phyloP scores from a whole-genome alignment of 2,888 invertebrate species.

The Noctua janthina region DNA sequence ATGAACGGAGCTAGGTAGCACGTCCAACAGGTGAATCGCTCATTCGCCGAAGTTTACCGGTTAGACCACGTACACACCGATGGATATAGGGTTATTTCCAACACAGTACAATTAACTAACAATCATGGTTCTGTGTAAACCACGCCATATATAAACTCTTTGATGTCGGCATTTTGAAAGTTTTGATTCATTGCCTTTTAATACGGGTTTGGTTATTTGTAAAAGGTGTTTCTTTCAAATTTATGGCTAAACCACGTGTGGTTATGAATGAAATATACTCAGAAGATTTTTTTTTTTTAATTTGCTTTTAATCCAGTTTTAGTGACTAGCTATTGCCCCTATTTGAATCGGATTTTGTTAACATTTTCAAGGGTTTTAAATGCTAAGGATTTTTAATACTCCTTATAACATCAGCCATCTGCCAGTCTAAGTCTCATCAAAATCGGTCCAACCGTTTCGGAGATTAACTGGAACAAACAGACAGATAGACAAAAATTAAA shows the following conservation, averaged over 20 bases:
- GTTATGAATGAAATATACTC: constrained; percentile 27
- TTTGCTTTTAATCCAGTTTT: not conserved
- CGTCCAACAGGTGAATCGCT: constrained; percentile 44
- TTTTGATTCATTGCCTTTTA: constrained; percentile 36
- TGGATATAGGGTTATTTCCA: constrained; percentile 30
- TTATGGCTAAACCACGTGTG: constrained; percentile 18
- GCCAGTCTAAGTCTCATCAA: no score
- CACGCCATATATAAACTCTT: constrained; percentile 58
- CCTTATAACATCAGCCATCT: no score
- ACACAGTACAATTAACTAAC: constrained; percentile 58
- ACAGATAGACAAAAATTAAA: no score
- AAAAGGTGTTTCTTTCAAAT: constrained; percentile 24
- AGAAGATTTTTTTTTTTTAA: not conserved
- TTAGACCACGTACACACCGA: constrained; percentile 22
- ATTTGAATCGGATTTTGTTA: no score
- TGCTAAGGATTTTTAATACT: no score
- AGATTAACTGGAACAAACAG: no score
- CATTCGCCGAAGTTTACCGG: constrained; percentile 21
- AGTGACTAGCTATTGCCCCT: no score
- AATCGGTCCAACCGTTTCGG: no score
- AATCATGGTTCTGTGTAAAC: constrained; percentile 48
- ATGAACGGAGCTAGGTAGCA: not conserved
- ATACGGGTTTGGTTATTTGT: constrained; percentile 39
- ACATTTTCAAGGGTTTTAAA: no score
- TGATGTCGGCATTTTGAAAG: constrained; percentile 54